Conservation (phyloP, 2,113 vertebrate genomes). For the Spilogale gracilis region DNA sequence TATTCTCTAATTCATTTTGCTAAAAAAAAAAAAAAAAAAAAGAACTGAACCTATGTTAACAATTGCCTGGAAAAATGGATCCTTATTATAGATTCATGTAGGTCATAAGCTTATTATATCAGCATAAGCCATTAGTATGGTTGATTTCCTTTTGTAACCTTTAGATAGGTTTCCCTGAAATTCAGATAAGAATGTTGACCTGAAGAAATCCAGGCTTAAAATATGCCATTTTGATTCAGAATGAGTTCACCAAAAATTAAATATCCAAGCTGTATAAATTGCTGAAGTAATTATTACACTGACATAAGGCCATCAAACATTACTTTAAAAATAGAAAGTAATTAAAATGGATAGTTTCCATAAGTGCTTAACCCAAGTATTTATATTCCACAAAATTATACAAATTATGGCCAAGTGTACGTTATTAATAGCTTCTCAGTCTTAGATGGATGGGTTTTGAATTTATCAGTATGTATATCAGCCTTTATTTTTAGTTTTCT, state of each 20-base stretch:
- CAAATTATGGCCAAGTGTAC: background rate
- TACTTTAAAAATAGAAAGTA: constrained; percentile 15
- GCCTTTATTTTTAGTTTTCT: constrained; percentile 3
- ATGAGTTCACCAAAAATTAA: constrained; percentile 35
- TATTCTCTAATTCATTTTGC: constrained; percentile 32
- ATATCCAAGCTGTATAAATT: constrained; percentile 3
- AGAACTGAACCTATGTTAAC: constrained; percentile 22
- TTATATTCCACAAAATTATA: constrained; percentile 37
- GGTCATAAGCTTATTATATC: constrained; percentile 9
- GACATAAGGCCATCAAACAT: background rate
- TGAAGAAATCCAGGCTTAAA: background rate
- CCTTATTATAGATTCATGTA: background rate
- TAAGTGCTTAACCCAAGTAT: background rate
- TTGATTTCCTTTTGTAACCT: background rate
- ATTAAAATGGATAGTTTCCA: background rate
- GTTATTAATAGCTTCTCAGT: background rate
- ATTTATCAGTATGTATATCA: constrained; percentile 2
- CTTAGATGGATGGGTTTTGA: background rate
- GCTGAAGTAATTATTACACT: constrained; percentile 24
- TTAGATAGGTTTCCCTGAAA: background rate
- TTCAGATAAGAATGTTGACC: constrained; percentile 34
- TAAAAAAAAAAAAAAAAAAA: constrained; percentile 49
- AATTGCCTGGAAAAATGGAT: background rate
- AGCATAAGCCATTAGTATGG: background rate
- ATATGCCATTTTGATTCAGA: constrained; percentile 35